These are phyloP conservation scores for Heliconius sara DNA, from an alignment of 2,888 invertebrate species.

Conservation along the genomic window DNA sequence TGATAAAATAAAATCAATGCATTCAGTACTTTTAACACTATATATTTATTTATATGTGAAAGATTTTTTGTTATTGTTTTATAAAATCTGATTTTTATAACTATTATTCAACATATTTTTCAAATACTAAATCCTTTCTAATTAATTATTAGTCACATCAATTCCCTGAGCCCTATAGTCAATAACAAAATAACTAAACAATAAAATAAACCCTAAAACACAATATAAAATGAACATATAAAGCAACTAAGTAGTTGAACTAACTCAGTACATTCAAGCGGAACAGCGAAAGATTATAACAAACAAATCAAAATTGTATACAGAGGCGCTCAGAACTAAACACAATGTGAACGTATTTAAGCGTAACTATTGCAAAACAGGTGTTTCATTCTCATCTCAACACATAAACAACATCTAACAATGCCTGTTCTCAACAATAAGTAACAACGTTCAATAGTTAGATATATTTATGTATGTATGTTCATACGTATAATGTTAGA, in stretches of 20 bases:
- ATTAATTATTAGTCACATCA: too few relatives aligned
- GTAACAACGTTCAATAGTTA: conserved; percentile 42
- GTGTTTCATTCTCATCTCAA: conserved; percentile 46
- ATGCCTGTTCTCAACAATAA: conserved; percentile 47
- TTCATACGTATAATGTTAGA: not conserved
- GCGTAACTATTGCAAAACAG: conserved; percentile 44
- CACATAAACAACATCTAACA: conserved; percentile 45
- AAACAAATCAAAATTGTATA: conserved; percentile 28
- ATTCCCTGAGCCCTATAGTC: not conserved
- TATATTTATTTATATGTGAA: too few relatives aligned
- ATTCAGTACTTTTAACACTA: too few relatives aligned
- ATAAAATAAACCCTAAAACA: not conserved
- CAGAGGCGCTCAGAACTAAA: conserved; percentile 9
- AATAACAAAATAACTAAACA: not conserved
- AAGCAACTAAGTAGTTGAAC: not conserved
- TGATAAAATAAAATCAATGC: too few relatives aligned
- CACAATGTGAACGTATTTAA: conserved; percentile 41
- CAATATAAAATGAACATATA: not conserved
- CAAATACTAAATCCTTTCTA: too few relatives aligned
- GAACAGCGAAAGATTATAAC: conserved; percentile 13
- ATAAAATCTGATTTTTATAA: too few relatives aligned
- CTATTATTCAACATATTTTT: too few relatives aligned
- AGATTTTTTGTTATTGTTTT: too few relatives aligned
- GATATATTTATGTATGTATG: conserved; percentile 28
- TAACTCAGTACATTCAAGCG: not conserved